Base-by-base conservation (phyloP, 2,797 vertebrate genomes). In the Taeniopygia guttata region DNA sequence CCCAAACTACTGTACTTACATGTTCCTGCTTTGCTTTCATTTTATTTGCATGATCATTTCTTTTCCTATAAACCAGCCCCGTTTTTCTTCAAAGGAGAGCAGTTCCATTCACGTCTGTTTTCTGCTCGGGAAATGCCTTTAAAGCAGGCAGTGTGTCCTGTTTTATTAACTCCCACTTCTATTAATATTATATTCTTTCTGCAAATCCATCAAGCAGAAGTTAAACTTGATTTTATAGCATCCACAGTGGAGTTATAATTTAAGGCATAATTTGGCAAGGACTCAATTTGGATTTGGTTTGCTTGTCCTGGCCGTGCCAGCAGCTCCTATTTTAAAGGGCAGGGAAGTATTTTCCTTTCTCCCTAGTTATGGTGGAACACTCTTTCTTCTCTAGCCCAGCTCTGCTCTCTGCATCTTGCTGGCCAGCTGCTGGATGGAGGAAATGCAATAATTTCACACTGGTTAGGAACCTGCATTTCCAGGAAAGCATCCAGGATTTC, bases 1-100 rank as follows among this genome's bases (percentile, higher is more conserved):
- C 94, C 95, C 96, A 88, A 95, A 96, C 95, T 96, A 96, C 96
- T 94, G 95, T 86, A 27, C 93, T 91, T 84, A 72, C 58, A 88
- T 90, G 91, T n/a, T 92, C 92, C 91, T 94, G 87, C 94, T 76
- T 75, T 36, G 62, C 79, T 91, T 64, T 55, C 11, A 7, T 56
- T 94, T 92, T 93, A 91, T 91, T 93, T 79, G 86, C 69, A 46
- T 63, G 80, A 78, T 88, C 30, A 20, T 66, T 74, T 49, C 54
- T 92, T 62, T 74, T 16, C 27, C 74, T 64, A 54, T 64, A 75
- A 92, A 94, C 19, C 51, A 67, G 60, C 13, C 55, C 85, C 23
- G 1, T 48, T 92, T 94, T 43, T 40, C 94, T 90, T 90, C 92
- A 93, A 94, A 94, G 78, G 60, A 29, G 74, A 96, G 52, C 74